Evolutionary conservation across 1,140 invertebrate species (phyloP), one percentile per base, ranked within the genome.

Genomic region (Heliconius nattereri): DNA sequence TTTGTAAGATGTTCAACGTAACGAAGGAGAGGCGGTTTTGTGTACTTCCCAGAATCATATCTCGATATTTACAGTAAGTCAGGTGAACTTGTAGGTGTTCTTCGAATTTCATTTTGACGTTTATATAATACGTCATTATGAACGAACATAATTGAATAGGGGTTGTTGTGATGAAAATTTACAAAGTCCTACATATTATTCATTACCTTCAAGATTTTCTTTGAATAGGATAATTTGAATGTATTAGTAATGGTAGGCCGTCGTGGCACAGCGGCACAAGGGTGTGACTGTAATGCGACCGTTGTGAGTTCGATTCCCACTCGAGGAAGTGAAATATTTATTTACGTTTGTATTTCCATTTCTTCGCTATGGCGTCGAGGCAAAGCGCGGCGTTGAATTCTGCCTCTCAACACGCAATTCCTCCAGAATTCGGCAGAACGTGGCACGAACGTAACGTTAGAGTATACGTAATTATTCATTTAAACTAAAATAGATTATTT

Each of bases 1-100:
- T 66, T 66, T 66, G 26, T 49, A 35, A 40, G 26, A 66, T 74
- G 45, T 79, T 76, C 26, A 52, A 54, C 35, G 49, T 73, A 66
- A 75, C 20, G 40, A 52, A 75, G 23, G 49, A 79, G 1, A 40
- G 19, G 23, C 49, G 70, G 57, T 54, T 54, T 77, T 73, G 66
- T 60, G 23, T 70, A 81, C 45, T 80, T 82, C 75, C 80, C 32
- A 76, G 81, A 85, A 84, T 78, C 76, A 76, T 32, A 70, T 78
- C 40, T 79, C 71, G 57, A 49, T 52, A 79, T 71, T 83, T 75
- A 66, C 57, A 70, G 73, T 75, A 60, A 76, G 66, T 76, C 26
- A 80, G 78, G 52, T 72, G 66, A 80, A 75, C 57, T 78, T 78
- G 40, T 49, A 37, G 52, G 29, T 45, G 72, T 83, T 71, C 76